Conservation (phyloP, 2,113 vertebrate species). For the Taurulus bubalis region DNA sequence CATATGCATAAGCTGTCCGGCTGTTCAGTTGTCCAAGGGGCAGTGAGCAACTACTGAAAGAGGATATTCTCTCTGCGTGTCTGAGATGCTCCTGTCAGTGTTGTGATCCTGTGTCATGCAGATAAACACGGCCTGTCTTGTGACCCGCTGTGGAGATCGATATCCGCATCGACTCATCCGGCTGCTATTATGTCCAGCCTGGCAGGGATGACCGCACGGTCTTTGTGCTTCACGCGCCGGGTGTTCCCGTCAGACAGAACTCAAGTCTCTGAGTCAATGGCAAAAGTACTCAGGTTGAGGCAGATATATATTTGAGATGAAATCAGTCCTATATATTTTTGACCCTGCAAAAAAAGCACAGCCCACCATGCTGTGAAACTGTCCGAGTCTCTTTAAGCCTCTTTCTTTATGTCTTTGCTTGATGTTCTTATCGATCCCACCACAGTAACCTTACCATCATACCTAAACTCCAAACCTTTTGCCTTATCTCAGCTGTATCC, state of each 20-base stretch:
- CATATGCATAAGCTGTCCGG: not conserved
- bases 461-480: not conserved
- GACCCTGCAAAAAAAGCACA: not conserved
- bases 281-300: constrained; percentile 12
- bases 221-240: constrained; percentile 42
- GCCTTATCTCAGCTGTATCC: too few relatives aligned
- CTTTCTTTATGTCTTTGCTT: not conserved
- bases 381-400: constrained; percentile 13
- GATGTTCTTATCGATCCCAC: not conserved
- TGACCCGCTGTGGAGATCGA: constrained; percentile 58
- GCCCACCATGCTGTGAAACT: constrained; percentile 9
- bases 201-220: not conserved
- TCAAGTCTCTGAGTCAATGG: constrained; percentile 32
- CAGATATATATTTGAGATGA: constrained; percentile 32
- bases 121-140: constrained; percentile 36
- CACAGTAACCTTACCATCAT: not conserved
- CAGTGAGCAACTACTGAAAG: not conserved
- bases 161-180: constrained; percentile 32
- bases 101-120: constrained; percentile 31
- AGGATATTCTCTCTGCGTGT: not conserved
- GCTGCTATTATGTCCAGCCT: constrained; percentile 34
- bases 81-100: constrained; percentile 20
- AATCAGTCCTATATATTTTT: not conserved
- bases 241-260: constrained; percentile 43
- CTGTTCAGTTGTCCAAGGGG: not conserved